Base-by-base conservation (phyloP, 2,797 vertebrate species). In the Tapirus indicus region DNA sequence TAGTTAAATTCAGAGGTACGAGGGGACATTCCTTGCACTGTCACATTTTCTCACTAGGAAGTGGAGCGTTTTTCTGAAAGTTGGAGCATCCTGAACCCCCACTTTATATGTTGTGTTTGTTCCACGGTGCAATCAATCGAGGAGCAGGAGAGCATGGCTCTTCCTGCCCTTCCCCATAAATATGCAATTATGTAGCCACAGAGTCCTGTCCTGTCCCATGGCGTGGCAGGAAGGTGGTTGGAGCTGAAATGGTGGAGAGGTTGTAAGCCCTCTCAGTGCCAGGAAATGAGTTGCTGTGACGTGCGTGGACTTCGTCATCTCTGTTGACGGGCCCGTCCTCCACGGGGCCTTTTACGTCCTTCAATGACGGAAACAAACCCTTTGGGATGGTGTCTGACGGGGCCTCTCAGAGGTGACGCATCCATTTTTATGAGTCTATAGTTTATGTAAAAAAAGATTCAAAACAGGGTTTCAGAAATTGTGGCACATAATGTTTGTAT, bases 71-170 rank as follows among this genome's bases (percentile, higher is more conserved):
- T 95, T 4, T 9, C 41, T 25, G 32, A 8, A 66, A n/a, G 20
- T 3, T 9, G 29, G 49, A 52, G 49, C 49, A 52, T 62, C 47
- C 32, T 13, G 44, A 29, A 6, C 32, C 49, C 32, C n/a, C 1
- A 5, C 49, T 32, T 35, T 7, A 8, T 7, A 20, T 14, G 58
- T 16, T 27, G 0, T 0, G 1, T 14, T 10, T 44, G 1, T 27
- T 32, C 23, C 6, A 0, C 0, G 1, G 5, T 27, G 35, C 21
- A 2, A 6, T 25, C 5, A 0, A 6, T 1, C 3, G 3, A 2
- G 7, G 21, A 29, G 23, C 2, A 18, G 27, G 27, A 0, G 77
- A n/a, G 32, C 5, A 0, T 5, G 56, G 47, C 52, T 23, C 29
- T 47, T 56, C 74, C 13, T 2, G 68, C 18, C n/a, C 6, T 11